These are phyloP conservation scores for Leucopsar rothschildi DNA, from an alignment of 2,113 vertebrate species.

Conservation along the genomic window DNA sequence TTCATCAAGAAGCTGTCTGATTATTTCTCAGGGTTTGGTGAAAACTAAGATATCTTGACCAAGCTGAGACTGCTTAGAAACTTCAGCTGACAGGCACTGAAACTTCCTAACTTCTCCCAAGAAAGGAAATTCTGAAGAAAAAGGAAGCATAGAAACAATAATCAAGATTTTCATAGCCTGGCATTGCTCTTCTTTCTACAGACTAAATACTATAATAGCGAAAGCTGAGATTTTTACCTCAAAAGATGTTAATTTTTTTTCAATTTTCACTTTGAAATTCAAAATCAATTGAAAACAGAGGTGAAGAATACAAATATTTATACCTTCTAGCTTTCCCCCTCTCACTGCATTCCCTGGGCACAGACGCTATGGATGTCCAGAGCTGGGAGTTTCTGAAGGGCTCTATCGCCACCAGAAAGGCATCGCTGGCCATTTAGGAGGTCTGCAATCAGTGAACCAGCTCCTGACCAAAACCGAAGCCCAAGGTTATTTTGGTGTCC, in stretches of 20 bases:
- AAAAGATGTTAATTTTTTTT: neutral
- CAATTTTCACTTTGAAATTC: neutral
- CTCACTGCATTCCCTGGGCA: neutral
- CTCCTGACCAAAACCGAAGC: neutral
- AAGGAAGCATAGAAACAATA: neutral
- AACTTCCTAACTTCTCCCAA: neutral
- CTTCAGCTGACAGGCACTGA: neutral
- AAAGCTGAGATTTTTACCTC: neutral
- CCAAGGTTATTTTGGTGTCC: neutral
- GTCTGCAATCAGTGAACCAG: neutral
- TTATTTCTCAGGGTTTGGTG: neutral
- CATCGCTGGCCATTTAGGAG: neutral
- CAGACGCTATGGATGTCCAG: neutral
- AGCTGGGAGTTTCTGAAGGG: neutral
- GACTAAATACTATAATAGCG: rapidly evolving
- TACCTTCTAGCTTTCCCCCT: neutral
- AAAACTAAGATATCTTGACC: neutral
- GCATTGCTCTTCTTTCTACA: neutral
- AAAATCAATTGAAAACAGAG: neutral
- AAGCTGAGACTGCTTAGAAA: neutral
- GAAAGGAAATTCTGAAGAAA: neutral
- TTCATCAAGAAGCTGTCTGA: neutral
- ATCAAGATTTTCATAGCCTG: neutral
- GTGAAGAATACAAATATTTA: neutral
- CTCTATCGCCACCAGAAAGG: rapidly evolving